phyloP scores from a whole-genome alignment of 2,888 invertebrate genomes.

The Galerucella pusilla region DNA sequence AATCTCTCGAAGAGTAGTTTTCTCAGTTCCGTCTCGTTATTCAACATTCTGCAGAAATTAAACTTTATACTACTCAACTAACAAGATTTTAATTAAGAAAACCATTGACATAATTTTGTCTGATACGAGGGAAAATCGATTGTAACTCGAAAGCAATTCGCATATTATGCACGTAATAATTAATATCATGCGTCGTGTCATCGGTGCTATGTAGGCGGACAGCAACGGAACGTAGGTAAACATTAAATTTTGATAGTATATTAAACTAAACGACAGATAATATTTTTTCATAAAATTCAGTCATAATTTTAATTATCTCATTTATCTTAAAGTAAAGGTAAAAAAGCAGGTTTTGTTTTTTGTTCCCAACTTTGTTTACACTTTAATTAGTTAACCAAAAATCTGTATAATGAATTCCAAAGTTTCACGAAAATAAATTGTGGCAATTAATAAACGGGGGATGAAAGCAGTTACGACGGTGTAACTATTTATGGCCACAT shows the following conservation, averaged over 20 bases:
- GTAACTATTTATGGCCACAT: conserved; percentile 37
- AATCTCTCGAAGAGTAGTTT: conserved; percentile 1
- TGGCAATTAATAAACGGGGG: conserved; percentile 36
- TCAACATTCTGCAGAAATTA: conserved; percentile 2
- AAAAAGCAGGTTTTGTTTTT: conserved; percentile 25
- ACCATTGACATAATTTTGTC: conserved; percentile 1
- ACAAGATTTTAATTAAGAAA: background rate
- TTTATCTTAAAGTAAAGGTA: conserved; percentile 20
- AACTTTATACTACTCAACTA: background rate
- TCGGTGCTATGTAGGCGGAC: background rate
- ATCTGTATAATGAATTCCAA: conserved; percentile 39
- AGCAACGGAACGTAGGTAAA: background rate
- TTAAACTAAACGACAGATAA: background rate
- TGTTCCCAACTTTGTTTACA: conserved; percentile 53
- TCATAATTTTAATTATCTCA: conserved; percentile 22
- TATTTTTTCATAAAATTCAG: background rate
- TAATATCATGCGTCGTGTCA: too few relatives aligned
- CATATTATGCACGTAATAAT: too few relatives aligned
- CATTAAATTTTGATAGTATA: background rate
- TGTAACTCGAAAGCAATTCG: background rate
- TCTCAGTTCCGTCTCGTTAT: background rate
- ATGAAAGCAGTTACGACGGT: conserved; percentile 29
- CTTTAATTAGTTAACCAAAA: conserved; percentile 34
- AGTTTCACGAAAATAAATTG: conserved; percentile 35
- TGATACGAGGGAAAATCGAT: background rate